These are phyloP conservation scores for Rattus norvegicus DNA, from an alignment of 2,113 vertebrate species.

Conservation along the genomic window DNA sequence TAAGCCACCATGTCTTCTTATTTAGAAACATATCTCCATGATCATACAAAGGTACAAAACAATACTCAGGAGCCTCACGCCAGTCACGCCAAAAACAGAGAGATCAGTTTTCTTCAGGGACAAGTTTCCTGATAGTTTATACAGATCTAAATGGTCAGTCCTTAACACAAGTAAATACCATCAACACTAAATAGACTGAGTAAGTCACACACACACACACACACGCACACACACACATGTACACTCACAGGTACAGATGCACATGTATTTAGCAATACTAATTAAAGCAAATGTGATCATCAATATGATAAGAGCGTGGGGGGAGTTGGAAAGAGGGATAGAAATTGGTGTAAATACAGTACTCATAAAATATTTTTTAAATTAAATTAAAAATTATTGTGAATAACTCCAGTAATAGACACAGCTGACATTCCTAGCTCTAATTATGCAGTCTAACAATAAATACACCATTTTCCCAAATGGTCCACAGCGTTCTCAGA, in stretches of 20 bases:
- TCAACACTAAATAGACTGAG: neutral
- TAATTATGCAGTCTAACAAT: conserved; percentile 12
- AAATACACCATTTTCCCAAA: conserved; percentile 11
- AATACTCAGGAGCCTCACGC: neutral
- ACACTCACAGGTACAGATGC: rapidly evolving
- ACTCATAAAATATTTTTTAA: neutral
- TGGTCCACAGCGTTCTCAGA: neutral
- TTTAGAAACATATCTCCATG: neutral
- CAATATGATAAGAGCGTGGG: neutral
- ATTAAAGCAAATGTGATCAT: neutral
- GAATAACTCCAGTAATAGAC: neutral
- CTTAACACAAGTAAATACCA: neutral
- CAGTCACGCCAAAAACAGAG: neutral
- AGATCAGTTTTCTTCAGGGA: neutral
- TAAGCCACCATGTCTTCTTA: neutral
- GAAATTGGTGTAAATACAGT: neutral
- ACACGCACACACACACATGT: neutral
- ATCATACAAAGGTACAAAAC: neutral
- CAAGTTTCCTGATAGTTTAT: neutral
- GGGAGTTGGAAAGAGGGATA: neutral
- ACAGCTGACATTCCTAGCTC: neutral
- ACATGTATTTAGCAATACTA: neutral
- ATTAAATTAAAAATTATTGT: neutral
- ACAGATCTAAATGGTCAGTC: neutral
- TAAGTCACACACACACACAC: neutral